Conservation (phyloP, 2,797 vertebrate genomes). For the Epinephelus malabaricus region DNA sequence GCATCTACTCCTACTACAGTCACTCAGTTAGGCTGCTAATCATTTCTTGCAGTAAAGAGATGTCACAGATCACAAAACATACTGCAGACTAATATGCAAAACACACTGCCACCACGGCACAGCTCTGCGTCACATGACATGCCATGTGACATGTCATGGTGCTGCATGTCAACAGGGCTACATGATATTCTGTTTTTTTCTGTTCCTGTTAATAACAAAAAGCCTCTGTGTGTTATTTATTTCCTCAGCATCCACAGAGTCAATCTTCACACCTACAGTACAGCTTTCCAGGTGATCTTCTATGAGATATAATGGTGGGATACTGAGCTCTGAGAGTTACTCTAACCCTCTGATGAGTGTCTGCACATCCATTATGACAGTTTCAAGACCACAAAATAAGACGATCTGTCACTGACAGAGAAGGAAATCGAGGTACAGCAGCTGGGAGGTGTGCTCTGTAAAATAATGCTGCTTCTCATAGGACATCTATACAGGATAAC, state of each 20-base stretch:
- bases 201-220: not conserved
- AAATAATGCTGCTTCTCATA: constrained; percentile 38
- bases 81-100: constrained; percentile 66
- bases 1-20: constrained; percentile 18
- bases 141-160: constrained; percentile 29
- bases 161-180: constrained; percentile 11
- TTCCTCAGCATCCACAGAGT: constrained; percentile 27
- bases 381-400: constrained; percentile 35
- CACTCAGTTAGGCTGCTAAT: constrained; percentile 77
- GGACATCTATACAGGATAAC: constrained; percentile 32
- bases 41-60: constrained; percentile 72
- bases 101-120: constrained; percentile 69
- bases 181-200: not conserved
- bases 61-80: constrained; percentile 54
- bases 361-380: constrained; percentile 46
- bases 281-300: constrained; percentile 19
- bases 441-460: constrained; percentile 46
- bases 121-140: constrained; percentile 54
- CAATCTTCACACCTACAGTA: constrained; percentile 34
- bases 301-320: constrained; percentile 23
- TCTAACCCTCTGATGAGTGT: constrained; percentile 36
- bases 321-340: constrained; percentile 35
- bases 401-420: constrained; percentile 33
- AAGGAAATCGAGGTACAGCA: constrained; percentile 40
- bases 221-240: constrained; percentile 16